A percentile compares a stretch with the other conserved stretches of the same genome.
Evolutionary conservation across 2,797 vertebrate species (phyloP).

Genomic region (Mus minutoides): DNA sequence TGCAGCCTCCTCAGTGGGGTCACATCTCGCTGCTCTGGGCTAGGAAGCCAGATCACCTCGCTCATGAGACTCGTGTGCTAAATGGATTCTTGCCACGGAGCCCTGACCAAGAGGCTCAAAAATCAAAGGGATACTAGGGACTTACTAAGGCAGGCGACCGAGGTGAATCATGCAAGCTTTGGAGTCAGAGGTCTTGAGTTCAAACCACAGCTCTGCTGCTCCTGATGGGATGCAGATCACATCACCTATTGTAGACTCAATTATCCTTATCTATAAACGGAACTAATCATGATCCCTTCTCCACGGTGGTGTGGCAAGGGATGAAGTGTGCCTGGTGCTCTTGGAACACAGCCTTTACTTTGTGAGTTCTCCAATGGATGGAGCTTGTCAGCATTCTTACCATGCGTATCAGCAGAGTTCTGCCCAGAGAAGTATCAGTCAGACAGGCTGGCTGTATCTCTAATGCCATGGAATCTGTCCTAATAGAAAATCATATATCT

Average conservation of each 20-base stretch:
- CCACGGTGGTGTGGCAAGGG: not conserved
- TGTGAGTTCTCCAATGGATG: not conserved
- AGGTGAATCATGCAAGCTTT: not conserved
- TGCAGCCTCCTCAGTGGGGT: not conserved
- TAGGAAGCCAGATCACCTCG: not conserved
- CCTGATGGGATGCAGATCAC: not conserved
- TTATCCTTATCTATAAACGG: not conserved
- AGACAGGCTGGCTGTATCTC: not conserved
- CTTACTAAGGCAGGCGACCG: not conserved
- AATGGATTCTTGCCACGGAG: not conserved
- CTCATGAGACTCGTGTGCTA: not conserved
- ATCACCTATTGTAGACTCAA: not conserved
- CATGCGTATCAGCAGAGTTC: not conserved
- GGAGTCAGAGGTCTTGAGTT: conserved; percentile 18
- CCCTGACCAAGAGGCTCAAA: not conserved
- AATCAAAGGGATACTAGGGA: not conserved
- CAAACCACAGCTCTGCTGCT: not conserved
- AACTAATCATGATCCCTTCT: not conserved
- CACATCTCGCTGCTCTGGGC: not conserved
- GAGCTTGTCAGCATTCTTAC: not conserved
- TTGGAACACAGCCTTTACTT: not conserved
- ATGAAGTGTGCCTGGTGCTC: not conserved
- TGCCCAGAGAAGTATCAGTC: not conserved
- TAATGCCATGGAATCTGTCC: not conserved
- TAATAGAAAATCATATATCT: not conserved